Evolutionary conservation across 1,140 invertebrate species (phyloP).

Genomic region (Brachionus angularis): DNA sequence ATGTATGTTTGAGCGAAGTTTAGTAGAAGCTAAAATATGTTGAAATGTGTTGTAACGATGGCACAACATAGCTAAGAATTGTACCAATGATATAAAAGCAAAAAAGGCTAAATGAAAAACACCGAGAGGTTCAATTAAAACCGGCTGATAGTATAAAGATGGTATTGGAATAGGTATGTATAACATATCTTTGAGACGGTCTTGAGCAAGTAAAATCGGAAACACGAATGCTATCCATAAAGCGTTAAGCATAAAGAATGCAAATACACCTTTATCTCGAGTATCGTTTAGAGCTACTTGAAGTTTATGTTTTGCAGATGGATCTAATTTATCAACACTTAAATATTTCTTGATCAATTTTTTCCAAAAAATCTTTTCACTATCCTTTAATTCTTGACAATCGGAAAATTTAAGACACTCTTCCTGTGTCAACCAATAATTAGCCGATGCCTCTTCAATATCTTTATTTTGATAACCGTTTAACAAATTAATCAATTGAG

Average conservation of each 20-base stretch:
- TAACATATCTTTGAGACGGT: conserved; percentile 48
- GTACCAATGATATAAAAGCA: conserved; percentile 87
- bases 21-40: conserved; percentile 94
- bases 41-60: conserved; percentile 96
- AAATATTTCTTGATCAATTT: conserved; percentile 88
- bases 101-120: conserved; percentile 98
- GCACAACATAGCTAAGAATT: conserved; percentile 96
- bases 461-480: conserved; percentile 35
- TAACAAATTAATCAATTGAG: conserved; percentile 19
- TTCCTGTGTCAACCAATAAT: conserved; percentile 30
- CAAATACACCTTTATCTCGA: conserved; percentile 88
- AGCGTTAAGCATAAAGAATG: conserved; percentile 95
- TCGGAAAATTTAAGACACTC: conserved; percentile 39
- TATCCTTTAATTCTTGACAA: conserved; percentile 66
- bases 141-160: conserved; percentile 45
- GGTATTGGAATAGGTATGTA: conserved; percentile 49
- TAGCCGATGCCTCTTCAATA: conserved; percentile 1
- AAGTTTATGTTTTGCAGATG: conserved; percentile 73
- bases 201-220: conserved; percentile 66
- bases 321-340: conserved; percentile 87
- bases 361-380: conserved; percentile 85
- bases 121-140: conserved; percentile 78
- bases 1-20: conserved; percentile 68
- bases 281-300: conserved; percentile 71
- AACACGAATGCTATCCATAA: conserved; percentile 96